Base-by-base conservation (phyloP, 2,888 invertebrate genomes). In the Cheilosia grossa region DNA sequence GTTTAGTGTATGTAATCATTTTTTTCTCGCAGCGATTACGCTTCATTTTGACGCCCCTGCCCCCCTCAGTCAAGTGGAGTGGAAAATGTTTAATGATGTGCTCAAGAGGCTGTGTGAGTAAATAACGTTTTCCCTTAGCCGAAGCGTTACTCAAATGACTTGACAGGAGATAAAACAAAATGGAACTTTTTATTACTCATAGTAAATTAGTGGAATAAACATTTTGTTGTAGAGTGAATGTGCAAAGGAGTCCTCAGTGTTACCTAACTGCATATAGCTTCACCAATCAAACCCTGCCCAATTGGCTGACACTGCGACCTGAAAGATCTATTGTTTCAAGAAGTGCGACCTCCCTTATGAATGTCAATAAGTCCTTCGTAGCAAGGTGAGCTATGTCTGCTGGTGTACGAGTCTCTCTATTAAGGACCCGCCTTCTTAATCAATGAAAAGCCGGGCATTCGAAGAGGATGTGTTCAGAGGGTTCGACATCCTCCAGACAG, bases 81-180 rank as follows among this genome's bases (percentile, higher is more conserved):
- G 61, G 69, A 54, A 70, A 78, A 70, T 78, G 54, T 63, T 63
- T 54, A 70, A 69, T 78, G 78, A 77, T 58, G 53, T 51, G 30
- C 17, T 70, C 19, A 37, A 70, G 70, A 49, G 54, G 24, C 13
- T 10, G 24, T 59, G 21, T 66, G 51, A 42, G 72, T 64, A 64
- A 66, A 79, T 44, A 66, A 56, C 21, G 66, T 64, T 72, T 79
- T 72, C 53, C 58, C 64, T 79, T 64, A 51, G 58, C 58, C 64
- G 70, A 63, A 70, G 40, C 56, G 37, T 56, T 47, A 7, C 17
- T 54, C 19, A 10, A 27, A 37, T 72, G 72, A 79, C 72, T 79
- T 40, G 42, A 56, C 63, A 30, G 30, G 9, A 9, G 30, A 30
- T 2, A 70, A 44, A 47, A 67, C 59, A 49, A 49, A 49, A 59